Evolutionary conservation across 2,113 vertebrate species (phyloP).

Genomic region (Pluvialis apricaria): DNA sequence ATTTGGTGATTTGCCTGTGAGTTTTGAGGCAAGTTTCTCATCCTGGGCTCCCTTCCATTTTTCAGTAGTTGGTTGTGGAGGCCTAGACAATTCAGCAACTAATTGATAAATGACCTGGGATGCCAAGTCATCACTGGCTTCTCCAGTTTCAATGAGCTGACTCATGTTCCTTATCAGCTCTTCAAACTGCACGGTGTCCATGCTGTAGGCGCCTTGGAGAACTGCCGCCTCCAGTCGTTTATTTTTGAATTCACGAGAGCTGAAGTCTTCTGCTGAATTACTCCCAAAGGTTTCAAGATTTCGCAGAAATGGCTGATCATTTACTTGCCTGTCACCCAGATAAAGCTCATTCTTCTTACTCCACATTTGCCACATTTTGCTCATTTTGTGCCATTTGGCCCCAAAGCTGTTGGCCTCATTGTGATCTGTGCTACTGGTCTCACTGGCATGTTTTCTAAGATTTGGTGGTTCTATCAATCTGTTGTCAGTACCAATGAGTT

Average conservation of each 20-base stretch:
- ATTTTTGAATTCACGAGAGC: slow-evolving; percentile 43
- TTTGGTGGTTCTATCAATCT: slow-evolving; percentile 72
- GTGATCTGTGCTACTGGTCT: background rate
- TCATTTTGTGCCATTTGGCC: slow-evolving; percentile 76
- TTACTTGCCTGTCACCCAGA: slow-evolving; percentile 56
- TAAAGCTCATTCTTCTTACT: slow-evolving; percentile 74
- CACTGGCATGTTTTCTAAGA: background rate
- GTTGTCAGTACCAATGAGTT: slow-evolving; percentile 83
- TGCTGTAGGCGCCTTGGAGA: slow-evolving; percentile 74
- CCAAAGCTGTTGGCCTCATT: slow-evolving; percentile 68
- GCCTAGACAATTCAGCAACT: slow-evolving; percentile 71
- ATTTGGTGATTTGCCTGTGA: slow-evolving; percentile 62
- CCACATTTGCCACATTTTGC: slow-evolving; percentile 76
- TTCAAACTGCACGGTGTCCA: slow-evolving; percentile 77
- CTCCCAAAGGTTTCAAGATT: slow-evolving; percentile 47
- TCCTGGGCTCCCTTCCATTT: slow-evolving; percentile 63
- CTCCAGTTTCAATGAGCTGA: slow-evolving; percentile 76
- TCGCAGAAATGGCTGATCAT: slow-evolving; percentile 50
- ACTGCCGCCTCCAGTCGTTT: slow-evolving; percentile 66
- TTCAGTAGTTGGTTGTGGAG: background rate
- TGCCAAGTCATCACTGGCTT: slow-evolving; percentile 78
- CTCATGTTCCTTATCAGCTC: slow-evolving; percentile 84
- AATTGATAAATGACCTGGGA: slow-evolving; percentile 81
- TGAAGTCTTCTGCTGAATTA: slow-evolving; percentile 40
- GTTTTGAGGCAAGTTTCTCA: slow-evolving; percentile 19